Base-by-base conservation (phyloP, 1,140 invertebrate genomes). In the Augochlora pura region DNA sequence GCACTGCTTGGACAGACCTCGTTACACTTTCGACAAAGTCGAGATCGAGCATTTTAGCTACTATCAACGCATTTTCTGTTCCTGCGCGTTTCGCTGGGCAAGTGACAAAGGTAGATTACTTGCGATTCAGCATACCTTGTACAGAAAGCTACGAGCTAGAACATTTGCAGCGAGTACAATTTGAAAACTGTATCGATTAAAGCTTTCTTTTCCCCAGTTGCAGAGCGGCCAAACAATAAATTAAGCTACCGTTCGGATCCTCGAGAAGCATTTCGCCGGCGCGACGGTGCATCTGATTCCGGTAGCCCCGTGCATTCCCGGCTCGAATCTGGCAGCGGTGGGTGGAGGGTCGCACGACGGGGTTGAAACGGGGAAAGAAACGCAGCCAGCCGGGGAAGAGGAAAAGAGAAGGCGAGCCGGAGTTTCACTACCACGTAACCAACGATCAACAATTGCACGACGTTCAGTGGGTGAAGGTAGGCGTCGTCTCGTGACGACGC, bases 361-460 rank as follows among this genome's bases (percentile, higher is more conserved):
- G 60, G 59, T 59, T 18, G 25, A 66, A 27, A 16, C 0, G n/a
- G 2, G 25, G 46, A 62, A 73, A 74, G 42, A 63, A 59, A 32
- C 9, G 60, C 32, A n/a, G 10, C 39, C 23, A 14, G n/a, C 18
- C 18, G 4, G 6, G 18, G 38, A 46, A 46, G 42, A 23, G 59
- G 12, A 54, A 66, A 67, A 57, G 80, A 54, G 80, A 67, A 10
- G 21, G 25, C 14, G 74, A 23, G 38, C 57, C 32, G 4, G 60
- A 82, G 60, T 52, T 49, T 65, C 70, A 72, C 69, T 68, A 83
- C 74, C 82, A 75, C 71, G 71, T 86, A 86, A 71, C 84, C 88
- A 91, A 90, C 88, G 88, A 91, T 91, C 89, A 91, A 91, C 90
- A 91, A 91, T 91, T 90, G 88, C 76, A 81, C 76, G 73, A 83